A percentile compares a stretch with the other conserved stretches of the same genome.
Conservation (phyloP, 2,113 vertebrate species). For the Nyctereutes procyonoides region DNA sequence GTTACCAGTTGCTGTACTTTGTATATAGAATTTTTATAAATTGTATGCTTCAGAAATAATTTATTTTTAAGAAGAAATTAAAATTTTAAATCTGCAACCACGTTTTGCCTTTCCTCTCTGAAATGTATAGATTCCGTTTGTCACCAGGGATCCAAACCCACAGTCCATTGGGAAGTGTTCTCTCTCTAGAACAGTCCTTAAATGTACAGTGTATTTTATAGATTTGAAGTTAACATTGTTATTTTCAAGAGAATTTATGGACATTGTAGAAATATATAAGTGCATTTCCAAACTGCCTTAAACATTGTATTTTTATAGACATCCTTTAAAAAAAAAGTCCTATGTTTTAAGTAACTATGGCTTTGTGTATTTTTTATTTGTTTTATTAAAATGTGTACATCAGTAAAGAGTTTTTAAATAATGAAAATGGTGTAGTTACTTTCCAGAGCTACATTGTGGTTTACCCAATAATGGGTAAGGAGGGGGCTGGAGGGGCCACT, state of each 20-base stretch:
- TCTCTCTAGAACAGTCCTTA: conserved; percentile 83
- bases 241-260: conserved; percentile 94
- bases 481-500: not conserved
- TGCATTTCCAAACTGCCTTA: conserved; percentile 95
- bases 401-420: conserved; percentile 89
- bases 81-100: conserved; percentile 83
- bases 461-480: conserved; percentile 46
- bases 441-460: conserved; percentile 77
- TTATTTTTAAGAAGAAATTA: conserved; percentile 92
- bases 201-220: conserved; percentile 96
- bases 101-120: conserved; percentile 70
- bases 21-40: conserved; percentile 94
- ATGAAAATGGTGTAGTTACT: conserved; percentile 81
- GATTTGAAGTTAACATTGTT: conserved; percentile 93
- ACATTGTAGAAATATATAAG: conserved; percentile 95
- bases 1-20: conserved; percentile 89
- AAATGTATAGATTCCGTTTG: conserved; percentile 88
- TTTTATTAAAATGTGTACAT: conserved; percentile 85
- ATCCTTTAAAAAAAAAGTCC: conserved; percentile 89
- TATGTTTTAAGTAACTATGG: conserved; percentile 89
- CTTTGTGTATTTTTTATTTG: conserved; percentile 88
- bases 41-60: conserved; percentile 93
- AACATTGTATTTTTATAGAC: conserved; percentile 96
- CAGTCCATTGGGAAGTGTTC: conserved; percentile 82
- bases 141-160: conserved; percentile 89